phyloP scores from a whole-genome alignment of 2,113 vertebrate species.

The Galemys pyrenaicus region DNA sequence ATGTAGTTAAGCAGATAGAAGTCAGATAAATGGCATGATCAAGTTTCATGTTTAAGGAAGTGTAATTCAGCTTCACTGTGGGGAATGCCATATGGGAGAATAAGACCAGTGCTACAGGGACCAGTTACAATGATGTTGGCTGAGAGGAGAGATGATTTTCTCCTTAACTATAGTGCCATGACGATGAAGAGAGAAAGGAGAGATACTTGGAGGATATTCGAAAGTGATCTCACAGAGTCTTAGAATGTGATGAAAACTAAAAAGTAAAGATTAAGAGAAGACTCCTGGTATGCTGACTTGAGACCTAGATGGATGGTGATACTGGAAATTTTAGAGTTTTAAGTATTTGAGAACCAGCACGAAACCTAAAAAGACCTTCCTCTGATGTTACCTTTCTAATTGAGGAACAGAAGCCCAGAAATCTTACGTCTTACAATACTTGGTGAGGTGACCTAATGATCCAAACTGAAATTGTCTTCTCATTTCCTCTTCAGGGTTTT shows the following conservation, averaged over 20 bases:
- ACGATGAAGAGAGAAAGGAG: accelerated
- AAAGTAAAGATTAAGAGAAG: background rate
- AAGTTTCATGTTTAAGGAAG: background rate
- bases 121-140: background rate
- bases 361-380: background rate
- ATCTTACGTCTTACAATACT: background rate
- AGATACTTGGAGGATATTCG: background rate
- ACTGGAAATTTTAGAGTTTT: background rate
- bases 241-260: background rate
- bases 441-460: background rate
- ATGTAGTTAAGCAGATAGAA: background rate
- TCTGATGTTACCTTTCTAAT: background rate
- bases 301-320: background rate
- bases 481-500: background rate
- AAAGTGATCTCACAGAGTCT: background rate
- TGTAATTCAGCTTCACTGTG: background rate
- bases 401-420: background rate
- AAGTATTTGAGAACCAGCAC: background rate
- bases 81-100: background rate
- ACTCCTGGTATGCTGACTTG: background rate
- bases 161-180: background rate
- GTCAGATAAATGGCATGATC: background rate
- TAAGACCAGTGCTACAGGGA: background rate
- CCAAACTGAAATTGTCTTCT: background rate
- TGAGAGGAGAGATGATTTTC: background rate